Evolutionary conservation across 64 coral and sea anemone genomes (phyloP).

Genomic region (Stylophora pistillata): DNA sequence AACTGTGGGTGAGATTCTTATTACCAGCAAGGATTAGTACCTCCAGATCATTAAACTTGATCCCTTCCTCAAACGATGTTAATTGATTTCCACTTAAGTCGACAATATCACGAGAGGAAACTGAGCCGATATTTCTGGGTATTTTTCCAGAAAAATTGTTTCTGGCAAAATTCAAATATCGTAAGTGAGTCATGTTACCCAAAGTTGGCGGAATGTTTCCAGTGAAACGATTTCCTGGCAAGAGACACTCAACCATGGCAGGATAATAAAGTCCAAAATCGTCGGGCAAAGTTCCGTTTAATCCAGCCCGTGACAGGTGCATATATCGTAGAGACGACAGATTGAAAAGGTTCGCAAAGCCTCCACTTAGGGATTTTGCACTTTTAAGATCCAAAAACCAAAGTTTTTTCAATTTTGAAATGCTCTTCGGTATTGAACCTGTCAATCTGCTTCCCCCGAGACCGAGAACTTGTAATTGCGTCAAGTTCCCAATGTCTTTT

Average conservation of each 20-base stretch:
- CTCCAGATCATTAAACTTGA: constrained; percentile 44
- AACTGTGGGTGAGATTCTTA: constrained; percentile 7
- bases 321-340: constrained; percentile 57
- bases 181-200: constrained; percentile 48
- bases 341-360: constrained; percentile 42
- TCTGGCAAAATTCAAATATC: constrained; percentile 39
- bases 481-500: constrained; percentile 65
- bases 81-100: constrained; percentile 61
- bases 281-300: constrained; percentile 56
- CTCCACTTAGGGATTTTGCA: constrained; percentile 3
- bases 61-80: constrained; percentile 27
- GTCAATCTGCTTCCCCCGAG: constrained; percentile 64
- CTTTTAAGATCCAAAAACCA: constrained; percentile 73
- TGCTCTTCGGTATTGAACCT: constrained; percentile 71
- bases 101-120: constrained; percentile 20
- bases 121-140: constrained; percentile 25
- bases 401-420: constrained; percentile 60
- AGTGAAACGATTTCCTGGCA: constrained; percentile 51
- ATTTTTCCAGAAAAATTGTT: constrained; percentile 54
- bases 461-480: constrained; percentile 63
- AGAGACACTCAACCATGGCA: constrained; percentile 45
- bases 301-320: constrained; percentile 59
- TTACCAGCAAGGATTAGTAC: constrained; percentile 48
- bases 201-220: constrained; percentile 44
- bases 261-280: constrained; percentile 65